phyloP scores from a whole-genome alignment of 2,797 vertebrate species.

The Pseudomugil gertrudae region DNA sequence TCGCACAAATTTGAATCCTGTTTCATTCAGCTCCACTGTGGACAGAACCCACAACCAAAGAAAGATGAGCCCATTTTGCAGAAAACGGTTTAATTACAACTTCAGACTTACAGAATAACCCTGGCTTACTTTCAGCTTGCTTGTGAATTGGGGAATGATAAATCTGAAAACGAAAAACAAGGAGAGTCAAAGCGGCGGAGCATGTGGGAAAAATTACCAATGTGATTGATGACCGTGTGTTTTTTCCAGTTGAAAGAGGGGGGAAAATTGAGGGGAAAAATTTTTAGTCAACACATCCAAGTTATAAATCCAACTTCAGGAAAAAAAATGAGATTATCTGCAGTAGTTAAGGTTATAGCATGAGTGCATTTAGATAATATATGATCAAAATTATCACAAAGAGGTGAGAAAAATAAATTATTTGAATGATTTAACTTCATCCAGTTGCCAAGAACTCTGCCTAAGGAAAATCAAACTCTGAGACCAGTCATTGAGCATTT shows the following conservation, averaged over 20 bases:
- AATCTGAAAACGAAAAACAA: constrained; percentile 84
- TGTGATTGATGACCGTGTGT: constrained; percentile 21
- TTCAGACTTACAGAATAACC: not conserved
- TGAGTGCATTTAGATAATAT: not conserved
- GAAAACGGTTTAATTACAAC: constrained; percentile 3
- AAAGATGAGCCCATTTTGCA: not conserved
- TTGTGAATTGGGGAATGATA: constrained; percentile 98
- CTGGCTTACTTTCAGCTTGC: constrained; percentile 94
- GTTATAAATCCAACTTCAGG: constrained; percentile 11
- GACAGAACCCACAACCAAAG: not conserved
- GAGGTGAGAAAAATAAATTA: not conserved
- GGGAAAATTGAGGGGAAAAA: not conserved
- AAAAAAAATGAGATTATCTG: not conserved
- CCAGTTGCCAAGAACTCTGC: not conserved
- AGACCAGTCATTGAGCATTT: not conserved
- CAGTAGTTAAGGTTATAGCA: not conserved
- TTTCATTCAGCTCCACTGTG: constrained; percentile 95
- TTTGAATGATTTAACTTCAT: not conserved
- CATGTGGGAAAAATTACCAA: constrained; percentile 27
- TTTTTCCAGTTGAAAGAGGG: constrained; percentile 10
- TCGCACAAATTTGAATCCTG: constrained; percentile 94
- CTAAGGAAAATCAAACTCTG: not conserved
- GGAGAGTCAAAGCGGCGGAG: constrained; percentile 24
- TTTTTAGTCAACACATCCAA: constrained; percentile 9
- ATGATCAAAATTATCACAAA: not conserved